Conservation (phyloP, 1,140 invertebrate species). For the Bradysia coprophila region DNA sequence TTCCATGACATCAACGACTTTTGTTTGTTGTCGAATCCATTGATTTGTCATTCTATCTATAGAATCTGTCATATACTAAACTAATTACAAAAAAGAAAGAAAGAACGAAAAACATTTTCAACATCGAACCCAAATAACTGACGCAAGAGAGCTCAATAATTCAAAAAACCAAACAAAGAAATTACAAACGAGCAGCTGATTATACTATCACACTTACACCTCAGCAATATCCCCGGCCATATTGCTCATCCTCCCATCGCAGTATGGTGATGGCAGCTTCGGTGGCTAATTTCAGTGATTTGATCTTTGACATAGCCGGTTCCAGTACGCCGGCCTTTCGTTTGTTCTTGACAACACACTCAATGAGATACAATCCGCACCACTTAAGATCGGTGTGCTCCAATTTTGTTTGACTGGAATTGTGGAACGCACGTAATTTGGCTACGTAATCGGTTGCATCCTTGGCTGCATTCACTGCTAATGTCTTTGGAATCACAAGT, state of each 20-base stretch:
- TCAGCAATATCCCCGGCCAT: no score
- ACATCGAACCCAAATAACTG: no score
- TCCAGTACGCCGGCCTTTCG: slow-evolving; percentile 91
- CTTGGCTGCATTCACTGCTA: slow-evolving; percentile 95
- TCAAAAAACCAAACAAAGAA: no score
- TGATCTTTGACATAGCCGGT: slow-evolving; percentile 95
- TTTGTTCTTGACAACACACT: slow-evolving; percentile 85
- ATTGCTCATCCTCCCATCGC: slow-evolving; percentile 97
- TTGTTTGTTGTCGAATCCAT: no score
- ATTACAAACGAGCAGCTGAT: no score
- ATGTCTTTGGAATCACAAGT: slow-evolving; percentile 96
- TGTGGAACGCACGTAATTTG: slow-evolving; percentile 96
- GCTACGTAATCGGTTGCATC: slow-evolving; percentile 93
- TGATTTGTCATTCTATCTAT: no score
- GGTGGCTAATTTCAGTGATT: slow-evolving; percentile 97
- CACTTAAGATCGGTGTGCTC: slow-evolving; percentile 86
- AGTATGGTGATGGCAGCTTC: slow-evolving; percentile 99
- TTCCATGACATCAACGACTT: no score
- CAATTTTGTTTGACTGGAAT: slow-evolving; percentile 86
- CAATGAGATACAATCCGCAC: slow-evolving; percentile 81
- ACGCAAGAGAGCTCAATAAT: no score
- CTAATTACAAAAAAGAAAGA: no score
- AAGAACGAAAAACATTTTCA: no score
- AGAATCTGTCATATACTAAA: no score
- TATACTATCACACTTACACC: no score